A percentile compares a stretch with the other conserved stretches of the same genome.
These are phyloP conservation scores for Eupelmus urozonus DNA, from an alignment of 2,888 invertebrate genomes.

Conservation along the genomic window DNA sequence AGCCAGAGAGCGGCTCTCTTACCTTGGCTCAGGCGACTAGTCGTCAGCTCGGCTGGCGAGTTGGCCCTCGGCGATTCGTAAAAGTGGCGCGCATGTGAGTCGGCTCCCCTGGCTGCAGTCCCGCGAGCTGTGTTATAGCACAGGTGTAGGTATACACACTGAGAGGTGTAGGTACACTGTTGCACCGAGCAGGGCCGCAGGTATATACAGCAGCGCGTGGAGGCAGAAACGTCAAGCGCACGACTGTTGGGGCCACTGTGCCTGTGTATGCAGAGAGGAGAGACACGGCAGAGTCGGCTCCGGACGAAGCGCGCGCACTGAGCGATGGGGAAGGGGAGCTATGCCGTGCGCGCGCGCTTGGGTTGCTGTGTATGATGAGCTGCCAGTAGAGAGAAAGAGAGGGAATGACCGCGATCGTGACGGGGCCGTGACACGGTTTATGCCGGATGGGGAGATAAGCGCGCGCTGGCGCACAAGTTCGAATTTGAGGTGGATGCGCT, in stretches of 20 bases:
- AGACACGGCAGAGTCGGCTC: neutral
- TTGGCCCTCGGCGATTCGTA: neutral
- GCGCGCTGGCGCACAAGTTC: too few species aligned
- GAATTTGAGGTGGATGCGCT: too few species aligned
- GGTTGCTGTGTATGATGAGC: neutral
- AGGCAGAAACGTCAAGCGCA: too few species aligned
- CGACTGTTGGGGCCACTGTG: neutral
- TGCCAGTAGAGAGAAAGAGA: neutral
- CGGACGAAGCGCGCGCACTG: neutral
- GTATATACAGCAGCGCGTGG: too few species aligned
- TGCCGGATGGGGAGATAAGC: neutral
- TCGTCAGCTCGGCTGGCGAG: neutral
- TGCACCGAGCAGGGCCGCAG: too few species aligned
- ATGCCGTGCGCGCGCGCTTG: neutral
- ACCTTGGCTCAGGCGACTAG: conserved; percentile 4
- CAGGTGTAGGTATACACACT: too few species aligned
- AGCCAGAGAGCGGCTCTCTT: too few species aligned
- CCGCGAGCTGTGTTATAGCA: too few species aligned
- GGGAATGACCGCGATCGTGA: neutral
- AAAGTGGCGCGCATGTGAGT: conserved; percentile 4
- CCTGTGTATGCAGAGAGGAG: neutral
- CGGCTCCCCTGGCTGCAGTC: too few species aligned
- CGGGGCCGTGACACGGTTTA: neutral
- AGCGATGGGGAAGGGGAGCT: too few species aligned
- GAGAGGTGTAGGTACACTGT: too few species aligned